phyloP scores from a whole-genome alignment of 2,797 vertebrate species.

The Dicrostonyx torquatus region DNA sequence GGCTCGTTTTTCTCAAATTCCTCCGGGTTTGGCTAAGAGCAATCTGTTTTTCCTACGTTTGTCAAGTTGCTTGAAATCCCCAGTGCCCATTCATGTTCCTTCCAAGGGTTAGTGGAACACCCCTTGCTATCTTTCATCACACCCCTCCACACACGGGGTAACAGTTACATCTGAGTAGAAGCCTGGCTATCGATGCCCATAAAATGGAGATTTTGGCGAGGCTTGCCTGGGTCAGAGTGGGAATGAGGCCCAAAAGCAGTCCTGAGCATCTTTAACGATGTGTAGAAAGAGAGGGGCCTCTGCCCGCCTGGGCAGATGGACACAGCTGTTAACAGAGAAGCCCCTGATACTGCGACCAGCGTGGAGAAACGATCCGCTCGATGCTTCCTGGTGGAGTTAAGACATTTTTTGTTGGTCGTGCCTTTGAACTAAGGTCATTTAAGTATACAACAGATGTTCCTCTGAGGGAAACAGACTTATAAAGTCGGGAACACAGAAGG shows the following conservation, averaged over 20 bases:
- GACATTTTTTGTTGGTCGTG: slow-evolving; percentile 80
- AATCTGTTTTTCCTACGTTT: slow-evolving; percentile 64
- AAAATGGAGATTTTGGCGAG: slow-evolving; percentile 70
- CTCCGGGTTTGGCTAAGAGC: slow-evolving; percentile 69
- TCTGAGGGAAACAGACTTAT: slow-evolving; percentile 81
- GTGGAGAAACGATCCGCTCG: slow-evolving; percentile 73
- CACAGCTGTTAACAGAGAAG: slow-evolving; percentile 92
- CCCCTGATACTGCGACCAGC: slow-evolving; percentile 84
- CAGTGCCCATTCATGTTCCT: slow-evolving; percentile 78
- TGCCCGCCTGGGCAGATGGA: slow-evolving; percentile 89
- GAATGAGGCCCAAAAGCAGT: slow-evolving; percentile 62
- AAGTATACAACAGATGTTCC: slow-evolving; percentile 85
- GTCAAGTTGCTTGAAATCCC: slow-evolving; percentile 84
- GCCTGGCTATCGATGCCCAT: slow-evolving; percentile 58
- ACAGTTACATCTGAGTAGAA: slow-evolving; percentile 60
- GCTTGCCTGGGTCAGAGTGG: slow-evolving; percentile 71
- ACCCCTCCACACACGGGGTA: slow-evolving; percentile 11
- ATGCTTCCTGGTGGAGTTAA: slow-evolving; percentile 75
- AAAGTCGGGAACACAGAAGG: slow-evolving; percentile 79
- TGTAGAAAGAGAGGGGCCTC: slow-evolving; percentile 87
- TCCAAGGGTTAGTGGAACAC: slow-evolving; percentile 59
- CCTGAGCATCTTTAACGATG: slow-evolving; percentile 83
- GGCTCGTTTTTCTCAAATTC: slow-evolving; percentile 59
- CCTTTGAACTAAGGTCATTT: slow-evolving; percentile 85
- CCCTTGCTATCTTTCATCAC: slow-evolving; percentile 37